Base-by-base conservation (phyloP, 2,113 vertebrate species). In the Trichomycterus rosablanca region DNA sequence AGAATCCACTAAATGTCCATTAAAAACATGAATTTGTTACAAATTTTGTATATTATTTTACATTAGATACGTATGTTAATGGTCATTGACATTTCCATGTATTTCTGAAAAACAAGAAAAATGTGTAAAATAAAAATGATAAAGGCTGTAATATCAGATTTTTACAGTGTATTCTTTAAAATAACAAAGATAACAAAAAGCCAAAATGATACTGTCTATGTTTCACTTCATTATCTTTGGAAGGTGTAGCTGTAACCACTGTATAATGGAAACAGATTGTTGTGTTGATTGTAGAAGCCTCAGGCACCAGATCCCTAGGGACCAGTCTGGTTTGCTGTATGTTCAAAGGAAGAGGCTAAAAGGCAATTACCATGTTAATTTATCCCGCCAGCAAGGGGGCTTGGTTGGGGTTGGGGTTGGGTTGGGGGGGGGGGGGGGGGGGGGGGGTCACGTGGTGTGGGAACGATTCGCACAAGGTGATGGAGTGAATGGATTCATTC, bases 351-450 rank as follows among this genome's bases (percentile, higher is more conserved):
- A 84, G 80, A 80, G 68, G 81, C 82, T 82, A 89, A 90, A 89
- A 92, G 80, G 87, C 92, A 95, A 95, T 96, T 96, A 91, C 74
- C 66, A 90, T 91, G 92, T 91, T 95, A 96, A 97, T 96, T 90
- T 92, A 87, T 88, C 83, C 71, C 83, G 78, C 86, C 85, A 63
- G 80, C 74, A 58, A 77, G 73, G 66, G 57, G 70, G 74, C 61
- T 9, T 5, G 34, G 34, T 12, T 40, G 24, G 15, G 11, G 9
- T 57, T n/a, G 10, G 54, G 35, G n/a, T 54, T 58, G 45, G 45
- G 56, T 61, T 80, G 74, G 60, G 76, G 71, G 66, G 53, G 68
- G 74, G 63, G 81, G 76, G 55, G 77, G 71, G 63, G 55, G 70
- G 73, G 52, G 34, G 43, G 54, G 19, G 18, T 30, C 20, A 48